Evolutionary conservation across 2,113 vertebrate genomes (phyloP), one percentile per base, ranked within the genome.

Genomic region (Cranoglanis bouderius): DNA sequence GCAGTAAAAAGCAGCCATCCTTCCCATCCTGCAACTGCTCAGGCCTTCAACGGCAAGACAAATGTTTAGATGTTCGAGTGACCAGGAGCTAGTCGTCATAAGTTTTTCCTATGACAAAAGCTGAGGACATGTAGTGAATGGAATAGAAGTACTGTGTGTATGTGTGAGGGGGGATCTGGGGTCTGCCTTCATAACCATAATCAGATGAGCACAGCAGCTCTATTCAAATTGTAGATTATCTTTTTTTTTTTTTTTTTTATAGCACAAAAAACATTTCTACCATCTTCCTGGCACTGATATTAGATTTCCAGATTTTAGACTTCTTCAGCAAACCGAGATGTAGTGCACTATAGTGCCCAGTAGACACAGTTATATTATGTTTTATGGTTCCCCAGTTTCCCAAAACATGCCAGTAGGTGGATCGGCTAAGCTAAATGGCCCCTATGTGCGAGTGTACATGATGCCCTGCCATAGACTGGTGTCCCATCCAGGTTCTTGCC

Each of bases 21-120:
- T 49, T 29, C 49, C 82, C 9, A 6, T 67, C 61, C 43, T 19
- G 38, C 29, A 26, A n/a, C 59, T 19, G 63, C 63, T 70, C 83
- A 85, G 63, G 9, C 63, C 29, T n/a, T 67, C 6, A 43, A 46
- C 16, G 1, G 4, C n/a, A 21, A 13, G 43, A 85, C 46, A 32
- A 84, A 84, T 65, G 57, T 84, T 84, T 61, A 84, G 57, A 84
- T 43, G 51, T 84, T 46, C 16, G n/a, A 70, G 61, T 46, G 43
- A 61, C 1, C 4, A 43, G 38, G 82, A 83, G 35, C 53, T 10
- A n/a, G 29, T 13, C 24, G 6, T 46, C 19, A 40, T 21, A 16
- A 32, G 6, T 18, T 35, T 46, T 14, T 67, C 6, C 35, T 38
- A 19, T 40, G 9, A 74, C 35, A 18, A 72, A 72, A 19, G 29